Evolutionary conservation across 1,140 invertebrate species (phyloP).

Genomic region (Hyphantria cunea): DNA sequence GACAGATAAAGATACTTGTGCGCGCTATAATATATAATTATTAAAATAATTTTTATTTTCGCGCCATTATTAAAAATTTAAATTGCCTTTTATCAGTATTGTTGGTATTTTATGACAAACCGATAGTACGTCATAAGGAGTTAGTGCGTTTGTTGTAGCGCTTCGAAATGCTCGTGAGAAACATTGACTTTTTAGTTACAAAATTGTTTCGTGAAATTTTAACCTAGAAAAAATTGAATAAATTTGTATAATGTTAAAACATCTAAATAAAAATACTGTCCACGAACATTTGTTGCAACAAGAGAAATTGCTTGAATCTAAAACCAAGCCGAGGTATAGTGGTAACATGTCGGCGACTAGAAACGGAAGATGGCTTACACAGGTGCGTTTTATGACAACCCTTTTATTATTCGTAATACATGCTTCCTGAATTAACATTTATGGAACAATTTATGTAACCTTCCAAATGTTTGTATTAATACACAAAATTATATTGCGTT

Average conservation of each 20-base stretch:
- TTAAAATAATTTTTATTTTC: conserved; percentile 12
- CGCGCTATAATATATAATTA: conserved; percentile 9
- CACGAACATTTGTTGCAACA: conserved; percentile 58
- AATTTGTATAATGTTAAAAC: conserved; percentile 55
- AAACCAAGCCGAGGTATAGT: conserved; percentile 45
- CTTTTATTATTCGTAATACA: conserved; percentile 4
- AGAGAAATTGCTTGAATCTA: conserved; percentile 48
- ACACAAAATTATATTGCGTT: no score
- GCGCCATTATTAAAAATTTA: conserved; percentile 29
- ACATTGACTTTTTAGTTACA: background rate
- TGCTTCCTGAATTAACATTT: no score
- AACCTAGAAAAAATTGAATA: conserved; percentile 9
- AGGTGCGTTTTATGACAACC: conserved; percentile 46
- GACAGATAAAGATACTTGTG: conserved; percentile 47
- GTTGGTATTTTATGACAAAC: conserved; percentile 14
- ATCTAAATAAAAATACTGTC: conserved; percentile 53
- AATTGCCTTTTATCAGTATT: conserved; percentile 19
- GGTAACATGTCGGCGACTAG: conserved; percentile 50
- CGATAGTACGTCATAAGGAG: background rate
- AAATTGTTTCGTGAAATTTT: conserved; percentile 3
- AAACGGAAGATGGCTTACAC: conserved; percentile 52
- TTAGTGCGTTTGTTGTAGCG: conserved; percentile 6
- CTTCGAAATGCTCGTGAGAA: conserved; percentile 14
- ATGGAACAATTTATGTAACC: no score
- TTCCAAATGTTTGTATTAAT: no score